Conservation (phyloP, 2,113 vertebrate genomes). For the Lampris megalopsis region DNA sequence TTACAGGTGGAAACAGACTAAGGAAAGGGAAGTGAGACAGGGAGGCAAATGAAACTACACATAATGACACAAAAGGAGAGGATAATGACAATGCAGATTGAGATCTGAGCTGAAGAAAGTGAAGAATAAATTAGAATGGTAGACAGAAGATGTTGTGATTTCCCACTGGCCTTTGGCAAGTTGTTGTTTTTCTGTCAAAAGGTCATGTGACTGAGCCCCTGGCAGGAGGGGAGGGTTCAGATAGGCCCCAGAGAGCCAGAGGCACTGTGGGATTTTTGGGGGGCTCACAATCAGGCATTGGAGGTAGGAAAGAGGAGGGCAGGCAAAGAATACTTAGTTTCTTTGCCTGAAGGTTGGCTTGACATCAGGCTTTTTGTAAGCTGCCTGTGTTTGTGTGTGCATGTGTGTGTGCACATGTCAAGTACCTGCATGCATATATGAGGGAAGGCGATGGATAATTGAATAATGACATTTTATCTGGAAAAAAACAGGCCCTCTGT, state of each 20-base stretch:
- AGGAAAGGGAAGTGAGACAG: background rate
- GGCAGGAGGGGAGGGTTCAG: conserved; percentile 38
- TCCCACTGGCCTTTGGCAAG: conserved; percentile 34
- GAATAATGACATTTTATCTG: conserved; percentile 36
- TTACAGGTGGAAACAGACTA: background rate
- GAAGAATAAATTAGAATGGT: background rate
- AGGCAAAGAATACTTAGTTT: conserved; percentile 36
- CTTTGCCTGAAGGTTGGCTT: conserved; percentile 43
- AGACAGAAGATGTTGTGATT: conserved; percentile 11
- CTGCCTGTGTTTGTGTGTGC: background rate
- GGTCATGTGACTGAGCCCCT: conserved; percentile 34
- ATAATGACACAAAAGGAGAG: conserved; percentile 33
- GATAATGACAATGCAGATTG: conserved; percentile 9
- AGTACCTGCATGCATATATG: background rate
- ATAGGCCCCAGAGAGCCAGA: conserved; percentile 1
- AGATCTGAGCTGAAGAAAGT: conserved; percentile 15
- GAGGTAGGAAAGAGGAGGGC: conserved; percentile 15
- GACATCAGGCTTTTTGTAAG: conserved; percentile 10
- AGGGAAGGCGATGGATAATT: conserved; percentile 50
- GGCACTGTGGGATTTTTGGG: conserved; percentile 4
- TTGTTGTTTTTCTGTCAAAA: conserved; percentile 5
- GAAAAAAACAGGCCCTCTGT: conserved; percentile 6
- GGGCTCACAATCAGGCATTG: background rate
- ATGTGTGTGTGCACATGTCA: background rate
- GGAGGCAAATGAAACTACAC: conserved; percentile 1